Percentiles rank a stretch among this genome's conserved stretches.
These are phyloP conservation scores for Caenorhabditis sp. DNA, from an alignment of 2,888 invertebrate genomes.

Conservation along the genomic window DNA sequence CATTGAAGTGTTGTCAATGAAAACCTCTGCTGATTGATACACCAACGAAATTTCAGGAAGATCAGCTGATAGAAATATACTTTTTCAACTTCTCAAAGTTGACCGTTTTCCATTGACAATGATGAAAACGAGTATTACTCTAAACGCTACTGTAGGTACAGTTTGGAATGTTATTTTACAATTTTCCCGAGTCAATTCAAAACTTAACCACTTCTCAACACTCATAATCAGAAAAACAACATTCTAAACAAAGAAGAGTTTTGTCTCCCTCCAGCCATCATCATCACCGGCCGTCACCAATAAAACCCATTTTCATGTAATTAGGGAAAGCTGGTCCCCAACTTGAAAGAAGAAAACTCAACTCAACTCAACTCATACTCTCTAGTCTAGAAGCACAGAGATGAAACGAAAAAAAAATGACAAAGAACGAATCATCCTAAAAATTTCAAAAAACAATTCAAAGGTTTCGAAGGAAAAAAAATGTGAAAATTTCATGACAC, in stretches of 20 bases:
- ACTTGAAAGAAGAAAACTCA: constrained; percentile 13
- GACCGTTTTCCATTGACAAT: too few relatives aligned
- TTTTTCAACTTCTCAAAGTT: too few relatives aligned
- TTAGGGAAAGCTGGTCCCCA: constrained; percentile 59
- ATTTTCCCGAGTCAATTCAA: too few relatives aligned
- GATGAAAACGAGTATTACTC: too few relatives aligned
- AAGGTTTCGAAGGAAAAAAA: background rate
- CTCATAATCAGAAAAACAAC: constrained; percentile 10
- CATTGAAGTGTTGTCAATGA: too few relatives aligned
- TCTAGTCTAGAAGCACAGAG: background rate
- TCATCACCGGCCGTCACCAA: constrained; percentile 26
- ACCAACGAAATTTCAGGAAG: too few relatives aligned
- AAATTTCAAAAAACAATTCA: background rate
- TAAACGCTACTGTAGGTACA: too few relatives aligned
- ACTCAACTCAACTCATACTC: constrained; percentile 1
- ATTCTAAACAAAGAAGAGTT: constrained; percentile 13
- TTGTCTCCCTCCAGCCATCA: constrained; percentile 10
- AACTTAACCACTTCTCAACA: background rate
- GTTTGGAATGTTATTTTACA: too few relatives aligned
- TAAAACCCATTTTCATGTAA: constrained; percentile 57
- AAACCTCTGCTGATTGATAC: too few relatives aligned
- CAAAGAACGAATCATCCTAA: background rate
- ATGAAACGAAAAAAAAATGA: background rate
- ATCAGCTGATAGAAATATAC: too few relatives aligned
- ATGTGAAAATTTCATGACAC: background rate